These are phyloP conservation scores for Drosophila anceps DNA, from an alignment of 2,888 invertebrate genomes.

Conservation along the genomic window DNA sequence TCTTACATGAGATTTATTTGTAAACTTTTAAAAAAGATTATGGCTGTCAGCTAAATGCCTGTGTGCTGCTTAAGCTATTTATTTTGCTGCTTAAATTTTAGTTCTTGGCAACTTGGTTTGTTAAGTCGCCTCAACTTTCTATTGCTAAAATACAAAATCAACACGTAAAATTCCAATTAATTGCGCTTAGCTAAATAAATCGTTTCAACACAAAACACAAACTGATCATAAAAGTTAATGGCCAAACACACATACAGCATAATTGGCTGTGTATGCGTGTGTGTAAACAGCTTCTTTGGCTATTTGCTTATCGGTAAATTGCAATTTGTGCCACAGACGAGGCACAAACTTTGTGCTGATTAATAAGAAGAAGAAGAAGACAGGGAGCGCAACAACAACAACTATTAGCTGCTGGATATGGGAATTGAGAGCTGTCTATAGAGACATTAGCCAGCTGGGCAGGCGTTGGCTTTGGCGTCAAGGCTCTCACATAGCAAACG, in stretches of 20 bases:
- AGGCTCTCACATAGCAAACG: constrained; percentile 72
- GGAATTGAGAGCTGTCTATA: constrained; percentile 35
- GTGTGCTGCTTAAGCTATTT: constrained; percentile 1
- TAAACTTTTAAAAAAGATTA: constrained; percentile 11
- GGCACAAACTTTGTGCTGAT: constrained; percentile 68
- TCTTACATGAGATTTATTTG: constrained; percentile 1
- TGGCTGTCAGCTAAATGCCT: constrained; percentile 1
- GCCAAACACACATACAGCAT: constrained; percentile 55
- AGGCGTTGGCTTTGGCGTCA: constrained; percentile 19
- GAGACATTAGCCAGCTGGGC: constrained; percentile 73
- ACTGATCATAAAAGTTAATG: constrained; percentile 82
- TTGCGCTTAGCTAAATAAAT: constrained; percentile 81
- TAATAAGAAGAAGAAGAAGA: constrained; percentile 67
- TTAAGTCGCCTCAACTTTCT: constrained; percentile 15
- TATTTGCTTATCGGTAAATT: constrained; percentile 81
- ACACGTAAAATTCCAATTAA: constrained; percentile 82
- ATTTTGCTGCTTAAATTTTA: constrained; percentile 2
- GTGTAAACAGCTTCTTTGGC: constrained; percentile 75
- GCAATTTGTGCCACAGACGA: constrained; percentile 63
- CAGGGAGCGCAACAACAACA: constrained; percentile 17
- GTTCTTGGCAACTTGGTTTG: constrained; percentile 22
- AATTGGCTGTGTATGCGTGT: constrained; percentile 63
- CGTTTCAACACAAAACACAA: constrained; percentile 81
- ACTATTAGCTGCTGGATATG: constrained; percentile 29
- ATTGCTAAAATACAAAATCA: constrained; percentile 64